phyloP scores from a whole-genome alignment of 1,140 invertebrate species.

The Hesperophylax magnus region DNA sequence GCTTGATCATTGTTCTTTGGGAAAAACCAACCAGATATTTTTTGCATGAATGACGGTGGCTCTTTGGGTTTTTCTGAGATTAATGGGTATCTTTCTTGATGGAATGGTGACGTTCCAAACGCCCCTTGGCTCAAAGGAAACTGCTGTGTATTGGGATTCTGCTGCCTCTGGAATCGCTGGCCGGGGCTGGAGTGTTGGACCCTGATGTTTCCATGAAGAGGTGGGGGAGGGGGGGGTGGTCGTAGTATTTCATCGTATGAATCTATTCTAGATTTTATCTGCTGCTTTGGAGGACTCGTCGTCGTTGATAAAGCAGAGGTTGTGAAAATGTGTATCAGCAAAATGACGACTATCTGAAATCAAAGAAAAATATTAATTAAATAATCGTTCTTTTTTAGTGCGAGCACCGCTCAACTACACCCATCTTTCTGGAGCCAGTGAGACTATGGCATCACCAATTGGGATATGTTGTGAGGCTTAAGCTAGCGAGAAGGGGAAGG shows the following conservation, averaged over 20 bases:
- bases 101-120: slow-evolving; percentile 28
- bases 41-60: slow-evolving; percentile 66
- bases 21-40: slow-evolving; percentile 68
- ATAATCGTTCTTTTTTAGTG: not conserved
- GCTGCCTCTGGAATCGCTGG: slow-evolving; percentile 49
- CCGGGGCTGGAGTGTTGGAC: slow-evolving; percentile 8
- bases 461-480: too few relatives aligned
- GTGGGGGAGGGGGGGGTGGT: slow-evolving; percentile 53
- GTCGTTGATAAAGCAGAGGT: slow-evolving; percentile 19
- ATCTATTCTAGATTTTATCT: slow-evolving; percentile 47
- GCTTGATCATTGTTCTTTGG: slow-evolving; percentile 6
- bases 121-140: slow-evolving; percentile 29
- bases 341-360: slow-evolving; percentile 50
- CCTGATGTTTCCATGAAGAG: slow-evolving; percentile 1
- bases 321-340: slow-evolving; percentile 39
- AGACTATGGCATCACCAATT: too few relatives aligned
- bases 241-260: slow-evolving; percentile 53
- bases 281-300: slow-evolving; percentile 15
- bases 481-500: too few relatives aligned
- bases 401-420: too few relatives aligned
- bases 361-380: slow-evolving; percentile 22
- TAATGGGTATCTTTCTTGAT: slow-evolving; percentile 44
- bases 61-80: slow-evolving; percentile 49
- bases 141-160: slow-evolving; percentile 27
- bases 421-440: too few relatives aligned